phyloP scores from a whole-genome alignment of 2,797 vertebrate genomes.

The Chrosomus eos region DNA sequence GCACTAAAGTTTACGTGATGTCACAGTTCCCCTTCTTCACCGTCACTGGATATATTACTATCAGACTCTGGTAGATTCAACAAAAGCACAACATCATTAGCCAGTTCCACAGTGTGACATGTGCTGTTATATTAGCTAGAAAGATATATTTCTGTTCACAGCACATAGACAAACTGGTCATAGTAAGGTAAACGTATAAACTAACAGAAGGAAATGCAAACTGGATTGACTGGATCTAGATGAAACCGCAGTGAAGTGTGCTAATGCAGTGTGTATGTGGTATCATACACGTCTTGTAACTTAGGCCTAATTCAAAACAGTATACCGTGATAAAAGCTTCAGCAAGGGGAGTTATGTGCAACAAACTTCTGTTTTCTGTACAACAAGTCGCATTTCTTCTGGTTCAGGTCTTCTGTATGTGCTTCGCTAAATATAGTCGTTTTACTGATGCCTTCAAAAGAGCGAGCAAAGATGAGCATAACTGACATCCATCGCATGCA shows the following conservation, averaged over 20 bases:
- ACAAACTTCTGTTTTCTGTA: too few relatives aligned
- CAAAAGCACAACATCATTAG: too few relatives aligned
- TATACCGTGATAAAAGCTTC: too few relatives aligned
- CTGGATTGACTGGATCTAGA: slow-evolving; percentile 9
- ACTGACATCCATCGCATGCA: too few relatives aligned
- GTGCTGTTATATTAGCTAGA: background rate
- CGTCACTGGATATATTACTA: background rate
- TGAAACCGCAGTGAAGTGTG: background rate
- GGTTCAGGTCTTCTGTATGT: too few relatives aligned
- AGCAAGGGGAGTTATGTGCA: too few relatives aligned
- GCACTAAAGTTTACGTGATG: background rate
- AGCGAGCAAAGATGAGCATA: too few relatives aligned
- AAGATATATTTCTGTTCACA: background rate
- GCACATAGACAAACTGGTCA: background rate
- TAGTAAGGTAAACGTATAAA: background rate
- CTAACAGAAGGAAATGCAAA: slow-evolving; percentile 3
- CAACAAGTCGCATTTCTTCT: too few relatives aligned
- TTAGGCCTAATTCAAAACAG: too few relatives aligned
- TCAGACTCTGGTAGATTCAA: background rate
- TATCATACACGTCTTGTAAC: too few relatives aligned
- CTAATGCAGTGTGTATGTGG: background rate
- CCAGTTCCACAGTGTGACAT: background rate
- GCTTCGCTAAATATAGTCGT: too few relatives aligned
- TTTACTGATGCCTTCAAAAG: too few relatives aligned
- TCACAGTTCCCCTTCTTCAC: background rate